Conservation (phyloP, 1,140 invertebrate species). For the Mylabris phalerata region DNA sequence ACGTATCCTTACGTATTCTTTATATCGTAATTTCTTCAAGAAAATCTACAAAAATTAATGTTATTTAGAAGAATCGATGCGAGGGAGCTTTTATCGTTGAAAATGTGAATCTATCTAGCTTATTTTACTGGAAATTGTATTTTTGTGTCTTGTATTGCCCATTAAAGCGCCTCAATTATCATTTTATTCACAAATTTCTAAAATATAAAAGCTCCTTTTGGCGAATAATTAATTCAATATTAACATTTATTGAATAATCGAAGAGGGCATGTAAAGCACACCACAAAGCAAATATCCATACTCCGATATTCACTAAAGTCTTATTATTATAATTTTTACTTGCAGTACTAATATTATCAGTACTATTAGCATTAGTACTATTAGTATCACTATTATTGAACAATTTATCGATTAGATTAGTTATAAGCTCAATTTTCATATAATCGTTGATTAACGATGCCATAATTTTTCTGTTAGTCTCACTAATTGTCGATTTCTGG, state of each 20-base stretch:
- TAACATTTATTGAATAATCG: constrained; percentile 8
- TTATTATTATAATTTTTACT: constrained; percentile 6
- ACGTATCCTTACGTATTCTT: constrained; percentile 12
- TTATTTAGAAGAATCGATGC: not conserved
- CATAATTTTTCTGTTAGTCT: not conserved
- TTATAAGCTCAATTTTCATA: constrained; percentile 13
- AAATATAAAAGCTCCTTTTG: too few species aligned
- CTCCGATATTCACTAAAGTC: constrained; percentile 9
- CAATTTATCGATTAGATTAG: constrained; percentile 9
- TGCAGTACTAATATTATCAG: too few species aligned
- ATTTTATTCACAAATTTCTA: too few species aligned
- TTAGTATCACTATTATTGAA: not conserved
- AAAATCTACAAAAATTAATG: constrained; percentile 2
- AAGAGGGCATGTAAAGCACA: constrained; percentile 8
- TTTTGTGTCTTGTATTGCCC: too few species aligned
- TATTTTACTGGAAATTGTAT: too few species aligned
- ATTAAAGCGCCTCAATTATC: too few species aligned
- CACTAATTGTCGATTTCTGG: too few species aligned
- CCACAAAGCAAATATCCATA: constrained; percentile 14
- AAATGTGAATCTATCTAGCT: too few species aligned
- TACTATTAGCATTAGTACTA: too few species aligned
- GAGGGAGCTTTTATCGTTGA: too few species aligned
- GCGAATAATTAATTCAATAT: not conserved
- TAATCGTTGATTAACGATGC: not conserved
- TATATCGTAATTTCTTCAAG: constrained; percentile 13